These are phyloP conservation scores for Cataglyphis hispanica DNA, from an alignment of 1,140 invertebrate genomes.

Conservation along the genomic window DNA sequence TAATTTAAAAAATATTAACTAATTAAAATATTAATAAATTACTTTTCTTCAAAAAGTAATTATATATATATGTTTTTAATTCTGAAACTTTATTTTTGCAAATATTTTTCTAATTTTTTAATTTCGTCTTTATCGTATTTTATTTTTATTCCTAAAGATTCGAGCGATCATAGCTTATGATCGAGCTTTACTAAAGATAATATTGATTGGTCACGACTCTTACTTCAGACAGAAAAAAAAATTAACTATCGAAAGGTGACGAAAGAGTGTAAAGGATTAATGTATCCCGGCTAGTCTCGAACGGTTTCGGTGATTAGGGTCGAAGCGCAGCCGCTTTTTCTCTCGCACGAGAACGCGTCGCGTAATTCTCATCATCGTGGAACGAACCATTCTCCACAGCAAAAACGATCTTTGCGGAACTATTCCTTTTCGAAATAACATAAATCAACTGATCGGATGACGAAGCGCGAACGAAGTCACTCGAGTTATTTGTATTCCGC, in stretches of 20 bases:
- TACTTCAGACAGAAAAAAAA: not conserved
- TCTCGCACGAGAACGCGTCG: slow-evolving; percentile 18
- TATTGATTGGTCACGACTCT: not conserved
- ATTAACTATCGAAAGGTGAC: not conserved
- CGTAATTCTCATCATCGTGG: slow-evolving; percentile 45
- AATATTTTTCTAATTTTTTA: slow-evolving; percentile 5
- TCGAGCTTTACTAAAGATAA: not conserved
- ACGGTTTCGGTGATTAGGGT: slow-evolving; percentile 30
- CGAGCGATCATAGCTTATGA: not conserved
- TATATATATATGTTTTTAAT: slow-evolving; percentile 8
- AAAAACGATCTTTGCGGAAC: slow-evolving; percentile 62
- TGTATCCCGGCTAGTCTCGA: not conserved
- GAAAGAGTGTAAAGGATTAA: slow-evolving; percentile 35
- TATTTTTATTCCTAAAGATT: not conserved
- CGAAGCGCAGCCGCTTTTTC: slow-evolving; percentile 23
- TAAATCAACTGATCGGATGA: slow-evolving; percentile 14
- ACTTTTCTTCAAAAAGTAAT: not conserved
- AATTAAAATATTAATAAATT: too few species aligned
- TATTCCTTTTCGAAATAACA: slow-evolving; percentile 8
- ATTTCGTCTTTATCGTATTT: not conserved
- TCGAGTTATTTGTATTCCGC: not conserved
- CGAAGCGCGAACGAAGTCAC: not conserved
- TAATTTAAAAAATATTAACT: not conserved
- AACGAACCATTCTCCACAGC: slow-evolving; percentile 48
- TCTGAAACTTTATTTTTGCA: not conserved